These are phyloP conservation scores for Cnemophilus loriae DNA, from an alignment of 2,113 vertebrate species.

Conservation along the genomic window DNA sequence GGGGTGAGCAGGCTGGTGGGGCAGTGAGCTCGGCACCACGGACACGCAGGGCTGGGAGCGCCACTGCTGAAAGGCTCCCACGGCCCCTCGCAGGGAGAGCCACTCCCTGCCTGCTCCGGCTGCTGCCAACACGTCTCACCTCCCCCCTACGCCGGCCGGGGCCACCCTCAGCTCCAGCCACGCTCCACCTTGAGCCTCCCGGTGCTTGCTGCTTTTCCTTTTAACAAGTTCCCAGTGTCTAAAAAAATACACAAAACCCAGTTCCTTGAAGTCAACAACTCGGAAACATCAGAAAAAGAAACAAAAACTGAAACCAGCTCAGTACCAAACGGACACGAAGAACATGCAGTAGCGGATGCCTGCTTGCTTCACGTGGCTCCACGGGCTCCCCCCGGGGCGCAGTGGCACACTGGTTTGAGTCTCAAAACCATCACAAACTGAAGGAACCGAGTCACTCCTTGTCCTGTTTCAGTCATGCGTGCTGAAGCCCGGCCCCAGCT, in stretches of 20 bases:
- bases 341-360: constrained; percentile 31
- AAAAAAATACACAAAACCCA: constrained; percentile 45
- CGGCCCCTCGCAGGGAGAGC: background rate
- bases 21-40: accelerated
- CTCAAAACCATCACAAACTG: background rate
- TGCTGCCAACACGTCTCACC: background rate
- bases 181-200: background rate
- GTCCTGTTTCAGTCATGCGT: background rate
- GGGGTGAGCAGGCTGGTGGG: background rate
- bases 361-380: background rate
- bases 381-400: background rate
- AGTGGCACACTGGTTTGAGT: background rate
- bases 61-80: background rate
- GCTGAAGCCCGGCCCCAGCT: background rate
- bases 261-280: constrained; percentile 46
- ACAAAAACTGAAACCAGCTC: constrained; percentile 51
- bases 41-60: accelerated
- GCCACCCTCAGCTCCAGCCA: background rate
- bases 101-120: background rate
- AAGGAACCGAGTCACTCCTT: background rate
- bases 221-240: constrained; percentile 53
- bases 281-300: background rate
- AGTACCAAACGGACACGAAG: constrained; percentile 48
- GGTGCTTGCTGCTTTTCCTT: constrained; percentile 29
- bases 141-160: accelerated